phyloP scores from a whole-genome alignment of 2,797 vertebrate species.

The Orientallactaga sibirica region DNA sequence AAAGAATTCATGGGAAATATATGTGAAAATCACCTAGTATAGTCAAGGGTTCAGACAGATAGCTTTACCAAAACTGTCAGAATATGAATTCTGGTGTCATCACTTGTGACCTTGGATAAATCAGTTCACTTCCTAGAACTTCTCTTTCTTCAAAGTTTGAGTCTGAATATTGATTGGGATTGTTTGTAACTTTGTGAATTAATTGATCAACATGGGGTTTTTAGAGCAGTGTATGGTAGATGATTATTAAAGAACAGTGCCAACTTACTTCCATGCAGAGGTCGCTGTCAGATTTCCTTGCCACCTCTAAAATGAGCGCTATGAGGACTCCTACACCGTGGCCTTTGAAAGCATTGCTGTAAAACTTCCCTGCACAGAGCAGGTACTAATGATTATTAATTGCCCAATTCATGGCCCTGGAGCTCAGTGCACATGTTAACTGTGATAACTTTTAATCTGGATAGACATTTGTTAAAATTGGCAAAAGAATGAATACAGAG shows the following conservation, averaged over 20 bases:
- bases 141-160: slow-evolving; percentile 9
- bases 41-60: background rate
- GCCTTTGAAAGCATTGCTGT: slow-evolving; percentile 17
- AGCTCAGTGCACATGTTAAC: background rate
- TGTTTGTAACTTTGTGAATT: background rate
- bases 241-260: slow-evolving; percentile 17
- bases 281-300: background rate
- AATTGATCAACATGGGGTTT: background rate
- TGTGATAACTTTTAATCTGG: slow-evolving; percentile 25
- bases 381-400: background rate
- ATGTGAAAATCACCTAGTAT: background rate
- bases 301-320: background rate
- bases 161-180: background rate
- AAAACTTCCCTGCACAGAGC: background rate
- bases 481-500: background rate
- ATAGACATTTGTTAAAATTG: background rate
- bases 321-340: background rate
- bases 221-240: background rate
- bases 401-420: background rate
- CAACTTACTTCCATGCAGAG: background rate
- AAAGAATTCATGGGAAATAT: background rate
- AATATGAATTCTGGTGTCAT: background rate
- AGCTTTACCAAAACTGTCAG: background rate
- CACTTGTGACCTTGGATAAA: background rate
- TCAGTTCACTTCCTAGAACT: background rate